These are phyloP conservation scores for Lampris incognitus DNA, from an alignment of 2,113 vertebrate species.

Conservation along the genomic window DNA sequence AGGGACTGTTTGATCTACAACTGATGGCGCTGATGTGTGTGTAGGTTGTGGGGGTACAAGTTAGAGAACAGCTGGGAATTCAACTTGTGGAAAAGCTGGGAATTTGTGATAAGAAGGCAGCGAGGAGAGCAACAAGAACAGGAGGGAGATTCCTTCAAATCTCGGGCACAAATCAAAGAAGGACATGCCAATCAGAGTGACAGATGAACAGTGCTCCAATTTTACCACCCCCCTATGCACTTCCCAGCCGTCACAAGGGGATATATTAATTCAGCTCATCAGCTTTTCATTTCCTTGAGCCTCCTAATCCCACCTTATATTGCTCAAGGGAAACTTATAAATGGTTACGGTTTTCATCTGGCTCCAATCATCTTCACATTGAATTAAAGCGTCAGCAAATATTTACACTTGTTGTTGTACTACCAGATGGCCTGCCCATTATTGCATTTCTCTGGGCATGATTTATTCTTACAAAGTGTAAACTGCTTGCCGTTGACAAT, in stretches of 20 bases:
- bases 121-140: constrained; percentile 49
- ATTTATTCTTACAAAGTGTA: constrained; percentile 52
- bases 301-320: constrained; percentile 83
- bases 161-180: constrained; percentile 80
- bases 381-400: constrained; percentile 79
- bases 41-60: constrained; percentile 45
- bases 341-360: constrained; percentile 79
- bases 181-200: constrained; percentile 82
- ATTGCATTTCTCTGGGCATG: constrained; percentile 71
- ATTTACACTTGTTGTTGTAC: constrained; percentile 45
- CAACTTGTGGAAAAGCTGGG: constrained; percentile 38
- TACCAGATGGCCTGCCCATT: constrained; percentile 57
- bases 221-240: constrained; percentile 80
- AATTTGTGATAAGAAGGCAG: constrained; percentile 29
- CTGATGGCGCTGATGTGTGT: constrained; percentile 42
- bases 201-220: constrained; percentile 83
- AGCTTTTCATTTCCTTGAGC: constrained; percentile 82
- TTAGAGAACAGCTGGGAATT: constrained; percentile 51
- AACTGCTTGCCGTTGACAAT: constrained; percentile 50
- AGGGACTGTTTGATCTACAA: neutral
- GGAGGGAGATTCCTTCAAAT: constrained; percentile 77
- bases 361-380: constrained; percentile 64
- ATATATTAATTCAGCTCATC: constrained; percentile 86
- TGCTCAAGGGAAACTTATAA: constrained; percentile 80
- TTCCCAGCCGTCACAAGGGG: constrained; percentile 80